Evolutionary conservation across 2,797 vertebrate genomes (phyloP).

Genomic region (Microhierax caerulescens): DNA sequence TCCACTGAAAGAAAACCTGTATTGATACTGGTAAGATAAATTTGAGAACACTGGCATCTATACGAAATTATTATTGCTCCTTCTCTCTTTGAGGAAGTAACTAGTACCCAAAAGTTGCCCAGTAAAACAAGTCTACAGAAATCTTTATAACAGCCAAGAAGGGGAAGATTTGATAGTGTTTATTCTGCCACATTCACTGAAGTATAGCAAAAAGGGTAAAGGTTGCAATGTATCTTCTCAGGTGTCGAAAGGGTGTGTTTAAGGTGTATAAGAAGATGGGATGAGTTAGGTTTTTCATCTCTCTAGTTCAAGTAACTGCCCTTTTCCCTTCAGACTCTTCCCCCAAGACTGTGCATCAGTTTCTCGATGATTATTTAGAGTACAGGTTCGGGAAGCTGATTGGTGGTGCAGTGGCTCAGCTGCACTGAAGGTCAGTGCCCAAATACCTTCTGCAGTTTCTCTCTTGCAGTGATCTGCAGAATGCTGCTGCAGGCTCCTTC

Average conservation of each 20-base stretch:
- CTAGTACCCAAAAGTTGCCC: neutral
- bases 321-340: neutral
- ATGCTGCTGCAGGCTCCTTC: conserved; percentile 90
- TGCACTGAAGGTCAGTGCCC: neutral
- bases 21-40: neutral
- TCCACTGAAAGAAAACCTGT: neutral
- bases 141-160: neutral
- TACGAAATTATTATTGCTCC: neutral
- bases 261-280: neutral
- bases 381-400: neutral
- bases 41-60: neutral
- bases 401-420: neutral
- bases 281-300: neutral
- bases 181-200: neutral
- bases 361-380: neutral
- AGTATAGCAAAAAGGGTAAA: neutral
- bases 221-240: neutral
- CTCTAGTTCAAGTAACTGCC: neutral
- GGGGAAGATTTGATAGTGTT: neutral
- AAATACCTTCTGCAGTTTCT: neutral
- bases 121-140: neutral
- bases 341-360: neutral
- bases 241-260: neutral
- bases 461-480: conserved; percentile 88
- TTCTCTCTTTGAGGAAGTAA: neutral